phyloP scores from a whole-genome alignment of 2,888 invertebrate genomes.

The Clepsis dumicolana region DNA sequence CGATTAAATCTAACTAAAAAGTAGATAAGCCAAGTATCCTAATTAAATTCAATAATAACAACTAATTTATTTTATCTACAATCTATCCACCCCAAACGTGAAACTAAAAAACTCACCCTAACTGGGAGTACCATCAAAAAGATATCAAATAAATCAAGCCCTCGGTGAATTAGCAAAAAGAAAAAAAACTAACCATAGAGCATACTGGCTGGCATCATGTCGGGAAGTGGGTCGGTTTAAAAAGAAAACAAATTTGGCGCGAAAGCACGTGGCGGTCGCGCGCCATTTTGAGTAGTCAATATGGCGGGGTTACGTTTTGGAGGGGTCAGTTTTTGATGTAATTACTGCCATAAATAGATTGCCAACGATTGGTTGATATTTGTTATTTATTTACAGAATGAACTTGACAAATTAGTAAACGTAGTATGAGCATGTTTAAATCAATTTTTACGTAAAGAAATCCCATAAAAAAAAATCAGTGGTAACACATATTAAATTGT shows the following conservation, averaged over 20 bases:
- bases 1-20: background rate
- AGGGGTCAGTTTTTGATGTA: slow-evolving; percentile 32
- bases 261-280: slow-evolving; percentile 55
- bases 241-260: slow-evolving; percentile 51
- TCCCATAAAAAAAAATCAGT: too few relatives aligned
- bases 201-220: slow-evolving; percentile 30
- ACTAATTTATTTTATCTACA: slow-evolving; percentile 34
- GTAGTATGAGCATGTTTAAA: background rate
- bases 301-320: slow-evolving; percentile 25
- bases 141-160: slow-evolving; percentile 55
- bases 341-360: slow-evolving; percentile 38
- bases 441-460: background rate
- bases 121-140: slow-evolving; percentile 38
- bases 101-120: slow-evolving; percentile 32
- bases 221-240: slow-evolving; percentile 42
- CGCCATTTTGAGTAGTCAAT: slow-evolving; percentile 52
- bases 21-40: slow-evolving; percentile 25
- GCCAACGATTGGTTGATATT: slow-evolving; percentile 24
- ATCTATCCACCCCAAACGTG: slow-evolving; percentile 30
- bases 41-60: slow-evolving; percentile 37
- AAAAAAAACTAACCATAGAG: slow-evolving; percentile 49
- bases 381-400: slow-evolving; percentile 13
- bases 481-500: background rate
- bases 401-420: background rate
- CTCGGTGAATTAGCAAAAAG: slow-evolving; percentile 60